A percentile compares a stretch with the other conserved stretches of the same genome.
These are phyloP conservation scores for Zaprionus ornatus DNA, from an alignment of 1,140 invertebrate species.

Conservation along the genomic window DNA sequence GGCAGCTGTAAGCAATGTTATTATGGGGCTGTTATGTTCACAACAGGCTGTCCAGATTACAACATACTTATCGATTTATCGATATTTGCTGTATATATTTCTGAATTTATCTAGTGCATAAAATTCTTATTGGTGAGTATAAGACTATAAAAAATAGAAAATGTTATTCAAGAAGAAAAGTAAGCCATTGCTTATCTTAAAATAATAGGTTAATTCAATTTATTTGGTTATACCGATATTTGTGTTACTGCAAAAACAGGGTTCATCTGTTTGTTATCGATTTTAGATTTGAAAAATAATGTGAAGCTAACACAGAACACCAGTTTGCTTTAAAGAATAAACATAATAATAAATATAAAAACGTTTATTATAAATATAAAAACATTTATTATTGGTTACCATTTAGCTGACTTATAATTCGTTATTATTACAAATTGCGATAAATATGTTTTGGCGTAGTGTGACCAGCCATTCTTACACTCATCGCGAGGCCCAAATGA, in stretches of 20 bases:
- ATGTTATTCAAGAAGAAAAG: background rate
- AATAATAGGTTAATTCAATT: background rate
- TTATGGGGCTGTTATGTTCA: slow-evolving; percentile 16
- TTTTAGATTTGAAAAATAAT: background rate
- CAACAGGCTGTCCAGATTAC: background rate
- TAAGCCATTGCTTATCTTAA: background rate
- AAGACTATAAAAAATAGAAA: background rate
- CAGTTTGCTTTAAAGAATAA: background rate
- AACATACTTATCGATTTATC: slow-evolving; percentile 9
- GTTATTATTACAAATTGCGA: background rate
- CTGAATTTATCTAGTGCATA: background rate
- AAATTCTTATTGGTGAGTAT: background rate
- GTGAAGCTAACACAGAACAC: background rate
- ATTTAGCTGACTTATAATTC: background rate
- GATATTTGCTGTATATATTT: background rate
- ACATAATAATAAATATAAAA: background rate
- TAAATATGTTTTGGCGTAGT: background rate
- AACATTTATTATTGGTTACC: background rate
- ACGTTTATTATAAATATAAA: background rate
- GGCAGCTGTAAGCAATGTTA: slow-evolving; percentile 37
- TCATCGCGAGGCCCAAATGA: background rate
- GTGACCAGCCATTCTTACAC: background rate
- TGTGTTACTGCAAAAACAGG: background rate
- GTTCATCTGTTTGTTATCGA: background rate
- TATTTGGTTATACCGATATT: background rate